phyloP scores from a whole-genome alignment of 2,797 vertebrate species.

The Heterohyrax brucei region DNA sequence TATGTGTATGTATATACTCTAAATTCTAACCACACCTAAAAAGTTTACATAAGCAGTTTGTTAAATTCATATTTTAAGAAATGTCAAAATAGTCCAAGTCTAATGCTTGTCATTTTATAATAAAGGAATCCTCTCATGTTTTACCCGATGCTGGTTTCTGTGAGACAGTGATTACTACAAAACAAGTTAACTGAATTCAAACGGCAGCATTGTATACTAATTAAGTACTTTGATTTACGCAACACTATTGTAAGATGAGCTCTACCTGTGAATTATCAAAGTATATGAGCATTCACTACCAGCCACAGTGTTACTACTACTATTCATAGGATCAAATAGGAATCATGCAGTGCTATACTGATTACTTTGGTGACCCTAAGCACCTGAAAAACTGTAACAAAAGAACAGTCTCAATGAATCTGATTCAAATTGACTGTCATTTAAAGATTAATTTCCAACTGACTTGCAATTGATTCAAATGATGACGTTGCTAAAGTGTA shows the following conservation, averaged over 20 bases:
- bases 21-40: conserved; percentile 47
- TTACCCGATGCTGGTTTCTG: neutral
- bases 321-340: neutral
- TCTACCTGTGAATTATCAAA: neutral
- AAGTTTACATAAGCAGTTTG: neutral
- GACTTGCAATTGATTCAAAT: conserved; percentile 13
- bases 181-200: neutral
- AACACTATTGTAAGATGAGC: neutral
- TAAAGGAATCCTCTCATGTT: neutral
- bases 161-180: neutral
- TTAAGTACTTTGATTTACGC: neutral
- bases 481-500: neutral
- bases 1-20: neutral
- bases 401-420: neutral
- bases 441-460: neutral
- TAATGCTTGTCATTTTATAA: neutral
- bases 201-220: neutral
- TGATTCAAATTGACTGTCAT: neutral
- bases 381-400: neutral
- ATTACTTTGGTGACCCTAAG: neutral
- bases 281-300: neutral
- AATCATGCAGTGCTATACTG: neutral
- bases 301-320: neutral
- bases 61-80: conserved; percentile 31
- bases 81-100: neutral